phyloP scores from a whole-genome alignment of 2,888 invertebrate species.

The Clitarchus hookeri region DNA sequence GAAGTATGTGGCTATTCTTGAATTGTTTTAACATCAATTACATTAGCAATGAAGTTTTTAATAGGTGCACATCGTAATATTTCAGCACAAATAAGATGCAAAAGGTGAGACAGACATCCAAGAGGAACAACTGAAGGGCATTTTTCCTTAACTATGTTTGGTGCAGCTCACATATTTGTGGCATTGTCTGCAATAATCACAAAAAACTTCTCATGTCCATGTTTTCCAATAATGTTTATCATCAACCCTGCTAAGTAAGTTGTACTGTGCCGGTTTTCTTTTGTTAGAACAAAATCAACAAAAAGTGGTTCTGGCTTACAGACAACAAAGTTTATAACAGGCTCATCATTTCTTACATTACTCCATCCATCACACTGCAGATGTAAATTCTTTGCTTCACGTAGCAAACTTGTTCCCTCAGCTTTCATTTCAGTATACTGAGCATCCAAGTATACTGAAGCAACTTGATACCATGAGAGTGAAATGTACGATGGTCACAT shows the following conservation, averaged over 20 bases:
- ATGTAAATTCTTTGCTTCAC: conserved; percentile 15
- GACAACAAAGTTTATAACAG: conserved; percentile 3
- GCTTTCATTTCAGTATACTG: conserved; percentile 3
- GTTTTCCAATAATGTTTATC: neutral
- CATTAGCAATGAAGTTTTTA: conserved; percentile 14
- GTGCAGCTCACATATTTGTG: neutral
- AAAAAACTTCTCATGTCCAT: conserved; percentile 17
- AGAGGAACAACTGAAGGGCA: neutral
- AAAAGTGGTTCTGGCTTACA: neutral
- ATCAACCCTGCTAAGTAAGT: neutral
- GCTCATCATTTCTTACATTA: conserved; percentile 5
- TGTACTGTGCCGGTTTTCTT: neutral
- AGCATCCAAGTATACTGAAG: neutral
- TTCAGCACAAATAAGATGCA: conserved; percentile 16
- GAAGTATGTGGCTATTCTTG: conserved; percentile 15
- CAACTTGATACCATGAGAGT: neutral
- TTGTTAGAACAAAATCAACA: conserved; percentile 17
- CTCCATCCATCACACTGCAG: conserved; percentile 17
- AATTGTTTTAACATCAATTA: conserved; percentile 24
- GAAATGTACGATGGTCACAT: neutral
- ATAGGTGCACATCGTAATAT: conserved; percentile 14
- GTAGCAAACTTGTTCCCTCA: conserved; percentile 4
- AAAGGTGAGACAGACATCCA: neutral
- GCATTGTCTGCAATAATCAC: conserved; percentile 6
- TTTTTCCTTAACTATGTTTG: neutral